Evolutionary conservation across 2,797 vertebrate genomes (phyloP).

Genomic region (Phataginus tetradactyla): DNA sequence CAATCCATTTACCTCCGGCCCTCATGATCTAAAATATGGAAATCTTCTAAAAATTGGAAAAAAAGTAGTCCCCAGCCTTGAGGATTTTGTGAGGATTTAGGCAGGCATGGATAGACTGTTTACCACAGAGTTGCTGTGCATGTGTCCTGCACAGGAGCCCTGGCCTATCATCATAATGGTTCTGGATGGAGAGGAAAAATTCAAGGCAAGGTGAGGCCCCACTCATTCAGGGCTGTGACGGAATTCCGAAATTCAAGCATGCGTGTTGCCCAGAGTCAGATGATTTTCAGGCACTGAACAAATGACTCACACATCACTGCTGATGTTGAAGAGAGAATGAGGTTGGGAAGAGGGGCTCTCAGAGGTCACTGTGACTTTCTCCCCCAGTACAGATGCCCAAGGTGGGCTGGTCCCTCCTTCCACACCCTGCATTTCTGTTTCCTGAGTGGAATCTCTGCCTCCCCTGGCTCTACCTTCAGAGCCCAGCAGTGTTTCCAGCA

Average conservation of each 20-base stretch:
- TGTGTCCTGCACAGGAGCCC: accelerated
- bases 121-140: accelerated
- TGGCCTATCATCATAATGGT: not conserved
- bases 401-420: not conserved
- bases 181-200: not conserved
- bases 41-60: not conserved
- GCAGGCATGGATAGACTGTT: accelerated
- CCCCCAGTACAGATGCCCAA: not conserved
- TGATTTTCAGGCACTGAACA: not conserved
- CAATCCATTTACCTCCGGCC: not conserved
- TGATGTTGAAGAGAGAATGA: not conserved
- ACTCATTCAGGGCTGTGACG: not conserved
- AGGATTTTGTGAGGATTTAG: not conserved
- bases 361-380: not conserved
- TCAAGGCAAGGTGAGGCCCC: not conserved
- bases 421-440: not conserved
- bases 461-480: not conserved
- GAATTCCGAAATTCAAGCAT: not conserved
- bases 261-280: not conserved
- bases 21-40: not conserved
- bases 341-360: not conserved
- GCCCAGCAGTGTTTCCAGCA: not conserved
- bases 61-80: not conserved
- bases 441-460: accelerated
- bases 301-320: not conserved